phyloP scores from a whole-genome alignment of 2,888 invertebrate genomes.

The Xestia sexstrigata region DNA sequence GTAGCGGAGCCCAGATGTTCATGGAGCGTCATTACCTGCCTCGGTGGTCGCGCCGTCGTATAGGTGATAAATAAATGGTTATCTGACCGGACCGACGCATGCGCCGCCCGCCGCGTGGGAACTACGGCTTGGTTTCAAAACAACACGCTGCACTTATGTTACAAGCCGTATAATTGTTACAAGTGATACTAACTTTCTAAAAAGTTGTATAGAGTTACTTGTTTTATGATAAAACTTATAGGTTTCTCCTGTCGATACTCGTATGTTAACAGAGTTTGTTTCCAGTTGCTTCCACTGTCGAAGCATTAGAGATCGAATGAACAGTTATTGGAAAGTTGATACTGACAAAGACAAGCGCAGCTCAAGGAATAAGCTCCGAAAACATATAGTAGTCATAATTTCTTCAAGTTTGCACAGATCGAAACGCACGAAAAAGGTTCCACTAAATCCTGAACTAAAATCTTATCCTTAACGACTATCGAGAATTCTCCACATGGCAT shows the following conservation, averaged over 20 bases:
- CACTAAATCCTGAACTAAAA: constrained; percentile 5
- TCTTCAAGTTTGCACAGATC: not conserved
- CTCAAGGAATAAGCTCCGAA: not conserved
- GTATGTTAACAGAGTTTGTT: constrained; percentile 29
- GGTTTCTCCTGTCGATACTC: constrained; percentile 52
- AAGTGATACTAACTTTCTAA: constrained; percentile 69
- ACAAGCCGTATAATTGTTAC: constrained; percentile 69
- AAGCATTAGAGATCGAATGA: constrained; percentile 19
- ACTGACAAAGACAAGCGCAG: constrained; percentile 7
- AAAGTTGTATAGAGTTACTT: constrained; percentile 62
- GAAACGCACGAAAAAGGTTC: not conserved
- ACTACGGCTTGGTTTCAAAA: constrained; percentile 70
- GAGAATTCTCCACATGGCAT: constrained; percentile 42
- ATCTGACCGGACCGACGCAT: constrained; percentile 75
- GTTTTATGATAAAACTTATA: constrained; percentile 64
- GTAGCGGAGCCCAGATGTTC: constrained; percentile 60
- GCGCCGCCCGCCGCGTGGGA: constrained; percentile 74
- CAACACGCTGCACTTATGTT: constrained; percentile 65
- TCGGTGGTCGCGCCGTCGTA: constrained; percentile 69
- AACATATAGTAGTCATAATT: not conserved
- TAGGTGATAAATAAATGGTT: constrained; percentile 80
- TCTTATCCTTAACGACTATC: constrained; percentile 12
- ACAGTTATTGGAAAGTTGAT: constrained; percentile 35
- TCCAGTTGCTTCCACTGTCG: constrained; percentile 17
- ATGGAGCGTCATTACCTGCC: constrained; percentile 60